A percentile compares a stretch with the other conserved stretches of the same genome.
These are phyloP conservation scores for Micrastur ruficollis DNA, from an alignment of 2,797 vertebrate genomes.

Conservation along the genomic window DNA sequence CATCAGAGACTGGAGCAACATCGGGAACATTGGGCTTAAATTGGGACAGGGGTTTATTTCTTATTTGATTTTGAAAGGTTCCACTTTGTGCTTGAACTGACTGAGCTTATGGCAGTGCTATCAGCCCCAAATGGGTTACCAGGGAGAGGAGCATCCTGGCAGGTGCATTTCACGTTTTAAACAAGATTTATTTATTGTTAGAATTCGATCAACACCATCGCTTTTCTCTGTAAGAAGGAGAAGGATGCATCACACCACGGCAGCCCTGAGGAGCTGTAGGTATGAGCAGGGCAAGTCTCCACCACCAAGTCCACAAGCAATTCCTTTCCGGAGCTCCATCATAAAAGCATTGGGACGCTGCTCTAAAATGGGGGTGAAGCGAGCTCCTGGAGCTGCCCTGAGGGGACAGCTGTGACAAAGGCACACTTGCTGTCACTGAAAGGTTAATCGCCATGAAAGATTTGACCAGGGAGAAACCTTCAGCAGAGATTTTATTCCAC, in stretches of 20 bases:
- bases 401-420: background rate
- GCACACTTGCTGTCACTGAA: background rate
- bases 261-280: background rate
- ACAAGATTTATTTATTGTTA: background rate
- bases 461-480: background rate
- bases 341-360: background rate
- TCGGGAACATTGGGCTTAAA: background rate
- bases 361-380: rapidly evolving
- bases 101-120: background rate
- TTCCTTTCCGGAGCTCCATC: background rate
- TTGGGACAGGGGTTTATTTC: rapidly evolving
- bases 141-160: background rate
- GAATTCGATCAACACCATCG: background rate
- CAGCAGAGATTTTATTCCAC: background rate
- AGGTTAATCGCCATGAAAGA: background rate
- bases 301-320: background rate
- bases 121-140: background rate
- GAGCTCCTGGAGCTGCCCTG: background rate
- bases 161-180: background rate
- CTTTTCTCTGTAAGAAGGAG: background rate
- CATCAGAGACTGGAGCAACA: background rate
- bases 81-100: too few relatives aligned
- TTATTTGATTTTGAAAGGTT: background rate
- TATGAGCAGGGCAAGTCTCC: background rate
- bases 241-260: rapidly evolving